phyloP scores from a whole-genome alignment of 2,113 vertebrate species.

The Pterocles orientalis region DNA sequence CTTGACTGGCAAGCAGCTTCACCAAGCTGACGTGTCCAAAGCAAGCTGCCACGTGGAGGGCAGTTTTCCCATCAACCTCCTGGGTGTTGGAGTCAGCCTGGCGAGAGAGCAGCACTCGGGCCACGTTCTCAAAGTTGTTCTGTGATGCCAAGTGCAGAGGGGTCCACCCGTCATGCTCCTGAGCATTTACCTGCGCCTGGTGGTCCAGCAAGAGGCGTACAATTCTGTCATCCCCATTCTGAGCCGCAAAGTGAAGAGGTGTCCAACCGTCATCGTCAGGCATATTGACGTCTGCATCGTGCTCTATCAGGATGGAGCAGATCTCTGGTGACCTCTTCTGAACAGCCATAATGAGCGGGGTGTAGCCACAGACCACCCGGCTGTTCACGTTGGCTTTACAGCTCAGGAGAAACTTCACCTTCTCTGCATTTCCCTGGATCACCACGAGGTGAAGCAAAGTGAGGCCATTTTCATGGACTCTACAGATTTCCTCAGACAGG shows the following conservation, averaged over 20 bases:
- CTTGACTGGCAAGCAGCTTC: conserved; percentile 81
- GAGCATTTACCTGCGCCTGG: conserved; percentile 62
- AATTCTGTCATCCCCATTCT: conserved; percentile 80
- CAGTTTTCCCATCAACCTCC: conserved; percentile 75
- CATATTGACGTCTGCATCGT: conserved; percentile 55
- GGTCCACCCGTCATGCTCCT: conserved; percentile 80
- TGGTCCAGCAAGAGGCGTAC: conserved; percentile 80
- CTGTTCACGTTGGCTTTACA: conserved; percentile 76
- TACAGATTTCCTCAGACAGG: conserved; percentile 57
- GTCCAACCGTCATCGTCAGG: conserved; percentile 82
- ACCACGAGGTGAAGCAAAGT: conserved; percentile 80
- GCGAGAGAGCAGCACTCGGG: conserved; percentile 80
- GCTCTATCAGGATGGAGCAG: conserved; percentile 73
- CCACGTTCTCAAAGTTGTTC: conserved; percentile 86
- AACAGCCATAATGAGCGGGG: conserved; percentile 78
- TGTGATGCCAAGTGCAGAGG: conserved; percentile 86
- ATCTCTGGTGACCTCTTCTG: conserved; percentile 77
- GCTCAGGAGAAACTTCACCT: conserved; percentile 76
- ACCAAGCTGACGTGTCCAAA: conserved; percentile 81
- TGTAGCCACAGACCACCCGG: conserved; percentile 73
- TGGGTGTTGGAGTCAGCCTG: conserved; percentile 66
- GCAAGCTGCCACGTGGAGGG: conserved; percentile 81
- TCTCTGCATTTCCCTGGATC: conserved; percentile 72
- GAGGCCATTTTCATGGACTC: conserved; percentile 63
- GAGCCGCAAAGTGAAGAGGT: conserved; percentile 84